Evolutionary conservation across 2,113 vertebrate species (phyloP).

Genomic region (Hippocampus abdominalis): DNA sequence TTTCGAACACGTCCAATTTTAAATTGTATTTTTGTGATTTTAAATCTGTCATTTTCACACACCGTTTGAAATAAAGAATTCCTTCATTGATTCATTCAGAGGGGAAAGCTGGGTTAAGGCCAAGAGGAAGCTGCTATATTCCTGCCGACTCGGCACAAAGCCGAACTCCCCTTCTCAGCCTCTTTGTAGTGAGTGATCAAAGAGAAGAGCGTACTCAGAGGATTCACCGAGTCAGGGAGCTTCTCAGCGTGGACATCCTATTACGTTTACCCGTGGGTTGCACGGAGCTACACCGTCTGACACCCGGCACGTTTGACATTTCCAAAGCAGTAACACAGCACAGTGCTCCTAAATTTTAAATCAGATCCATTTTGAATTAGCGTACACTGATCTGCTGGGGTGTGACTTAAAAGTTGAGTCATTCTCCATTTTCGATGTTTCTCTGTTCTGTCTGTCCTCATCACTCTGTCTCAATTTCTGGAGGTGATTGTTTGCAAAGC

Average conservation of each 20-base stretch:
- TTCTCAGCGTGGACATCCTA: conserved; percentile 46
- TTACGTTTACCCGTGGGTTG: conserved; percentile 37
- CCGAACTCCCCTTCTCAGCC: conserved; percentile 22
- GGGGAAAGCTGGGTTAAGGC: conserved; percentile 45
- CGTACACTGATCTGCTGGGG: conserved; percentile 31
- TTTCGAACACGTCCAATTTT: no score
- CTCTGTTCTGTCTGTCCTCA: not conserved
- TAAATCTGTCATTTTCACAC: no score
- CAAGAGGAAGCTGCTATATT: conserved; percentile 31
- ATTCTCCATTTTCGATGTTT: not conserved
- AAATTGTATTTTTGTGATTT: no score
- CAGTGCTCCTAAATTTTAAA: not conserved
- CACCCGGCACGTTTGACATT: conserved; percentile 6
- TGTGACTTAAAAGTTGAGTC: conserved; percentile 49
- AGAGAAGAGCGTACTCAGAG: conserved; percentile 43
- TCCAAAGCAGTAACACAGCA: not conserved
- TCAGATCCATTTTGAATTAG: conserved; percentile 21
- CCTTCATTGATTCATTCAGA: not conserved
- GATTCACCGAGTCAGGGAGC: conserved; percentile 47
- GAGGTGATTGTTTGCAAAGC: conserved; percentile 24
- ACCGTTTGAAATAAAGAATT: no score
- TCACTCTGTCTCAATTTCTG: conserved; percentile 1
- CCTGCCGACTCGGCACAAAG: conserved; percentile 47
- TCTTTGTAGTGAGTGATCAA: conserved; percentile 63
- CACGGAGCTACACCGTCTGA: not conserved